These are phyloP conservation scores for Coluber constrictor DNA, from an alignment of 2,797 vertebrate genomes.

Conservation along the genomic window DNA sequence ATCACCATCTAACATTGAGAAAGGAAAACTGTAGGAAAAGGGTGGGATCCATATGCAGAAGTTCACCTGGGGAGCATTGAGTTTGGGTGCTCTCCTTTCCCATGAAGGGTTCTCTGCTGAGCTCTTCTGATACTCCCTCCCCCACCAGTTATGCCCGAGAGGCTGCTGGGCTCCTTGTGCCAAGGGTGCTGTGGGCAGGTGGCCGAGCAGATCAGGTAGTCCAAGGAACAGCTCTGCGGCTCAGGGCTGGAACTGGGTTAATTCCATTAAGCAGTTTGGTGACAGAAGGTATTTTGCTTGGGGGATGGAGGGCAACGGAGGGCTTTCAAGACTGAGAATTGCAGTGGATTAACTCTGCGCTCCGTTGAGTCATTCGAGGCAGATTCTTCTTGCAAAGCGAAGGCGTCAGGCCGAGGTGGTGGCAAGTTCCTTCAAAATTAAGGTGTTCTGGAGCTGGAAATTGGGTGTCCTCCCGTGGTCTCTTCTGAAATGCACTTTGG, in stretches of 20 bases:
- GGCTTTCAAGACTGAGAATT: constrained; percentile 71
- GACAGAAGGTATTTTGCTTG: constrained; percentile 82
- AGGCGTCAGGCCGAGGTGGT: constrained; percentile 40
- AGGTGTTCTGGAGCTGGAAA: not conserved
- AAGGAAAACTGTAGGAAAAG: too few relatives aligned
- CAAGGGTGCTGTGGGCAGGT: constrained; percentile 38
- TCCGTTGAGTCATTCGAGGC: constrained; percentile 79
- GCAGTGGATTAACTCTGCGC: constrained; percentile 74
- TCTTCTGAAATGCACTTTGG: constrained; percentile 14
- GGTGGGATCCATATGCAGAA: too few relatives aligned
- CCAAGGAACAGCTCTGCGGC: constrained; percentile 69
- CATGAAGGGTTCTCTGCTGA: not conserved
- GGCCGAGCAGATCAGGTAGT: constrained; percentile 70
- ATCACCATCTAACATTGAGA: not conserved
- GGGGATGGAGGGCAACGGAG: constrained; percentile 73
- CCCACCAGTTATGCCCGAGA: not conserved
- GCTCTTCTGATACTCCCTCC: too few relatives aligned
- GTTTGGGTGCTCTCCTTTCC: not conserved
- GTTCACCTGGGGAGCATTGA: not conserved
- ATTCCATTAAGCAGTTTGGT: constrained; percentile 83
- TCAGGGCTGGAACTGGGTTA: constrained; percentile 80
- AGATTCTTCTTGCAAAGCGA: constrained; percentile 72
- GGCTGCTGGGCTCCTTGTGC: not conserved
- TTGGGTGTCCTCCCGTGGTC: not conserved
- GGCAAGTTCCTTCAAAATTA: constrained; percentile 36